A percentile compares a stretch with the other conserved stretches of the same genome.
These are phyloP conservation scores for Mythimna loreyi DNA, from an alignment of 2,888 invertebrate genomes.

Conservation along the genomic window DNA sequence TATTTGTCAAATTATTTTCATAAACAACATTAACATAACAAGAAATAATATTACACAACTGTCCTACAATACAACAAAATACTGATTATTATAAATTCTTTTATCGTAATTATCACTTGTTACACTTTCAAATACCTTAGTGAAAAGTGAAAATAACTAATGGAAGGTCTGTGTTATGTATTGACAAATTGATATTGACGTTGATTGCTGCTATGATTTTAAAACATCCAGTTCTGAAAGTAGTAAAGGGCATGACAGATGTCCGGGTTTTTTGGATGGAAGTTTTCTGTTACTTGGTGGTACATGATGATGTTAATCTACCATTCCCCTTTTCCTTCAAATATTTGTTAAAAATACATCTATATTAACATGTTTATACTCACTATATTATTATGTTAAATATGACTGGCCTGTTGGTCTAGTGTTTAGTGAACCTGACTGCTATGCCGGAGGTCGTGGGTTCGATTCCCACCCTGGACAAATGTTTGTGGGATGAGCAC, in stretches of 20 bases:
- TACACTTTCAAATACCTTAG: constrained; percentile 24
- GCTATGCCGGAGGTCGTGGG: too few species aligned
- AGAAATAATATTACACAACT: neutral
- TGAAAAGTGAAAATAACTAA: constrained; percentile 18
- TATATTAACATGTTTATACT: neutral
- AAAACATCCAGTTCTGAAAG: constrained; percentile 25
- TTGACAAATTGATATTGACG: constrained; percentile 5
- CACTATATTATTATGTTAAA: too few species aligned
- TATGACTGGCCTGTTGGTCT: too few species aligned
- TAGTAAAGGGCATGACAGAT: constrained; percentile 16
- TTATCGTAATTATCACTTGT: constrained; percentile 21
- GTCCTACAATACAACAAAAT: neutral
- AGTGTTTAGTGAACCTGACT: too few species aligned
- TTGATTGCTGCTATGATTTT: neutral
- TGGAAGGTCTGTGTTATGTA: neutral
- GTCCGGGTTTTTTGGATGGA: neutral
- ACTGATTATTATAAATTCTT: constrained; percentile 11
- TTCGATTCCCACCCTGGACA: too few species aligned
- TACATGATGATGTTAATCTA: neutral
- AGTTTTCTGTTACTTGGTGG: neutral
- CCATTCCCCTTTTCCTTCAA: neutral
- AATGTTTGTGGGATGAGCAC: too few species aligned
- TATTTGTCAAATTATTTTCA: neutral
- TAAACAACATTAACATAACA: neutral
- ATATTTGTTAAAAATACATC: constrained; percentile 3